A percentile compares a stretch with the other conserved stretches of the same genome.
Conservation (phyloP, 2,888 invertebrate species). For the Catocala nupta region DNA sequence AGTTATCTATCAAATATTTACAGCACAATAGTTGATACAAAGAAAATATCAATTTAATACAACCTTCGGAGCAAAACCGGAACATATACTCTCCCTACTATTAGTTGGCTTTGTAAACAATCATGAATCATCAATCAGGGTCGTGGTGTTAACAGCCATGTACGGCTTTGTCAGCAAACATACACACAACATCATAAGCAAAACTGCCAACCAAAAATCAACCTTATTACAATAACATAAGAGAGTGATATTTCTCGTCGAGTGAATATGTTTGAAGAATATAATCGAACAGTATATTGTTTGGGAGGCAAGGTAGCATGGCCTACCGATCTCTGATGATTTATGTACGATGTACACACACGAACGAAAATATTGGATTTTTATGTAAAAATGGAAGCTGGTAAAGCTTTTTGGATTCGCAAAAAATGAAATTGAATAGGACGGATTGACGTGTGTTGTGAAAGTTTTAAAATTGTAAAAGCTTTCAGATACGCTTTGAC, state of each 20-base stretch:
- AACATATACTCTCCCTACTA: slow-evolving; percentile 21
- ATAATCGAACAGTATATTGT: slow-evolving; percentile 41
- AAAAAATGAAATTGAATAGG: background rate
- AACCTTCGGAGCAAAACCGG: slow-evolving; percentile 6
- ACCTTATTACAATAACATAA: slow-evolving; percentile 7
- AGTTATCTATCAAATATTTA: too few relatives aligned
- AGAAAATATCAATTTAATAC: slow-evolving; percentile 16
- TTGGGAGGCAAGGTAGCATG: slow-evolving; percentile 38
- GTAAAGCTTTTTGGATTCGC: slow-evolving; percentile 7
- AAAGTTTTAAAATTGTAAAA: too few relatives aligned
- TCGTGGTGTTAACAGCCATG: slow-evolving; percentile 47
- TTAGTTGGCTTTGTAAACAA: slow-evolving; percentile 50
- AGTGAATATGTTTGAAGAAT: background rate
- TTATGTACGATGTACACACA: slow-evolving; percentile 28
- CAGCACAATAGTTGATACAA: slow-evolving; percentile 3
- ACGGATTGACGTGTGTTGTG: background rate
- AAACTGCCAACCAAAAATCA: background rate
- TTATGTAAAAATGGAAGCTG: slow-evolving; percentile 14
- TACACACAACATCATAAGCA: background rate
- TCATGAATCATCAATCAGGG: slow-evolving; percentile 59
- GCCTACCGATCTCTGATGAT: slow-evolving; percentile 40
- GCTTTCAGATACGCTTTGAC: too few relatives aligned
- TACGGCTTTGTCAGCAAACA: slow-evolving; percentile 21
- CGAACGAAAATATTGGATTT: slow-evolving; percentile 25
- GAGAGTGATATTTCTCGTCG: background rate